phyloP scores from a whole-genome alignment of 2,113 vertebrate genomes.

The Peromyscus californicus region DNA sequence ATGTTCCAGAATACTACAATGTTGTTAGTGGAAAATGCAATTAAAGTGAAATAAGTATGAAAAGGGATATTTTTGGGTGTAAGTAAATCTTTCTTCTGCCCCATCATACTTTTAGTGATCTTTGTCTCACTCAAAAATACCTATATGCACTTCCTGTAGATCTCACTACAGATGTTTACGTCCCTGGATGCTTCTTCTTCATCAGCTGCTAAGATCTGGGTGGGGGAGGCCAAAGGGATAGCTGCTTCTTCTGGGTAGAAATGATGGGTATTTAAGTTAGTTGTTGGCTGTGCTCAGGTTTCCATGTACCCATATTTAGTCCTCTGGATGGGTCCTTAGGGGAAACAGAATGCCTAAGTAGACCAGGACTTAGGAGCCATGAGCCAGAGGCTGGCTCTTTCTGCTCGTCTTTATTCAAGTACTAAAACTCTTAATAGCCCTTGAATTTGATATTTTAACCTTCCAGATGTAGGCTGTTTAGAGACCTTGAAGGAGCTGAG shows the following conservation, averaged over 20 bases:
- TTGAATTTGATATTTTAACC: neutral
- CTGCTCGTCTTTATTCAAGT: neutral
- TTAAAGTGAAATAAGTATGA: constrained; percentile 29
- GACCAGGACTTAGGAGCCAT: neutral
- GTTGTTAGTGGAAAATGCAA: neutral
- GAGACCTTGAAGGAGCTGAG: neutral
- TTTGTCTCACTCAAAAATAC: neutral
- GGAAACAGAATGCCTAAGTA: neutral
- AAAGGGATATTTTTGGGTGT: neutral
- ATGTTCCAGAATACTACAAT: neutral
- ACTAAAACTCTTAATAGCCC: neutral
- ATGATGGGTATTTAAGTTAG: neutral
- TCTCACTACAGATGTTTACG: neutral
- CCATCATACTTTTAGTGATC: neutral
- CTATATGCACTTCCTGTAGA: neutral
- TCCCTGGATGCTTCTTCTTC: neutral
- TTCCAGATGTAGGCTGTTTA: neutral
- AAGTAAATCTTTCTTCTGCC: neutral
- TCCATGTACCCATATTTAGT: neutral
- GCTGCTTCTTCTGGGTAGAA: neutral
- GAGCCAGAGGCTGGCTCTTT: neutral
- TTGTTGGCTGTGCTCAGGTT: neutral
- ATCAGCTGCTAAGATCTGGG: neutral
- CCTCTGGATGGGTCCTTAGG: neutral
- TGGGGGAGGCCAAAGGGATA: neutral